A percentile compares a stretch with the other conserved stretches of the same genome.
These are phyloP conservation scores for Gryllus longicercus DNA, from an alignment of 2,888 invertebrate genomes.

Conservation along the genomic window DNA sequence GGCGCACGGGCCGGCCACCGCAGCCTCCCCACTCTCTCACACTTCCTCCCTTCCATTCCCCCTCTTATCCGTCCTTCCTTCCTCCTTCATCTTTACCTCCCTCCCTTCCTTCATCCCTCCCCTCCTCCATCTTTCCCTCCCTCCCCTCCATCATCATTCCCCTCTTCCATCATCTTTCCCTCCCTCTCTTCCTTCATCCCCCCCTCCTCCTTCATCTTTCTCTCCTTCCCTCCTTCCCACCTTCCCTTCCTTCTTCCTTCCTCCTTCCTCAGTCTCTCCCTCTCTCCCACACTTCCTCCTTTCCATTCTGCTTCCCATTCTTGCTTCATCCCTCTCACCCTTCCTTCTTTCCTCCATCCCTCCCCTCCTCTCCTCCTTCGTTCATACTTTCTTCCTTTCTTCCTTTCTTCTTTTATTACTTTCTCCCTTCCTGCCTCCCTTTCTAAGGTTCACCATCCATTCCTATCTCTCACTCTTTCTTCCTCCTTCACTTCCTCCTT, in stretches of 20 bases:
- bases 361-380: not conserved
- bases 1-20: not conserved
- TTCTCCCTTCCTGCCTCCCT: constrained; percentile 19
- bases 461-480: not conserved
- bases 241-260: not conserved
- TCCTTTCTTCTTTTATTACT: not conserved
- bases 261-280: no score
- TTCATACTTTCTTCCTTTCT: not conserved
- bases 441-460: constrained; percentile 26
- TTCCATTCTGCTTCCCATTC: not conserved
- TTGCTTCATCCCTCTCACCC: constrained; percentile 22
- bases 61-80: not conserved
- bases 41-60: not conserved
- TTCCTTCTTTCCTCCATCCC: not conserved
- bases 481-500: not conserved
- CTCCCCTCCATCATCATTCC: not conserved
- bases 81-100: not conserved
- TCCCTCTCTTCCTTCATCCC: not conserved
- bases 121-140: not conserved
- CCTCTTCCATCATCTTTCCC: not conserved
- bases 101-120: not conserved
- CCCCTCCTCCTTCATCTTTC: not conserved
- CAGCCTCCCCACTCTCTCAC: not conserved
- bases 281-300: not conserved
- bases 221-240: not conserved